Evolutionary conservation across 2,797 vertebrate species (phyloP), one percentile per base, ranked within the genome.

Genomic region (Sebastes baramenuke): DNA sequence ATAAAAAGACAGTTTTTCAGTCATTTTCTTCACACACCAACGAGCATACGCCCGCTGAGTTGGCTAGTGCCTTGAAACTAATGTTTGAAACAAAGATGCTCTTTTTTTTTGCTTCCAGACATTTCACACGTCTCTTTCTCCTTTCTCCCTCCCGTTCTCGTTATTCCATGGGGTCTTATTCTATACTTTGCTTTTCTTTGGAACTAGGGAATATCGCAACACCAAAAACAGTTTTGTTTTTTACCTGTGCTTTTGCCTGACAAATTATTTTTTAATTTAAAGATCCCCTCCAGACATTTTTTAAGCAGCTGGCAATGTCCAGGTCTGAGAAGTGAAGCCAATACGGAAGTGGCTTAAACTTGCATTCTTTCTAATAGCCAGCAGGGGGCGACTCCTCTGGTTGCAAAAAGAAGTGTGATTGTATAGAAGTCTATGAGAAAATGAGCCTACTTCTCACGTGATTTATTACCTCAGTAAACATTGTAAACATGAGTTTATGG

Each of bases 21-120:
- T 72, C 14, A 70, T 83, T 86, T 59, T 82, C 59, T 85, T 74
- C 66, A 72, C 85, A 87, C 79, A 78, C 42, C 14, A 74, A 83
- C 79, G 79, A 78, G 54, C 83, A 87, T 85, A 79, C 79, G 72
- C 87, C 81, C 72, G 90, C 87, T 86, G 87, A 77, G 73, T 82
- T 90, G 86, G 88, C 87, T 38, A 0, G 58, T 38, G 84, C 58
- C 69, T 77, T 75, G 56, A 79, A 87, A 84, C 70, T 82, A 87
- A 83, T 77, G 76, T 78, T 89, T 83, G 69, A 83, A 75, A 89
- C 81, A 90, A 89, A 86, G 88, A 89, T 80, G 82, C 80, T 91
- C 83, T 85, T 91, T 89, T 46, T 52, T 52, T 85, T 72, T 81
- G 62, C 72, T 81, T 86, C 65, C 75, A 88, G 73, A 84, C 72